These are phyloP conservation scores for Tiliacea aurago DNA, from an alignment of 2,888 invertebrate species.

Conservation along the genomic window DNA sequence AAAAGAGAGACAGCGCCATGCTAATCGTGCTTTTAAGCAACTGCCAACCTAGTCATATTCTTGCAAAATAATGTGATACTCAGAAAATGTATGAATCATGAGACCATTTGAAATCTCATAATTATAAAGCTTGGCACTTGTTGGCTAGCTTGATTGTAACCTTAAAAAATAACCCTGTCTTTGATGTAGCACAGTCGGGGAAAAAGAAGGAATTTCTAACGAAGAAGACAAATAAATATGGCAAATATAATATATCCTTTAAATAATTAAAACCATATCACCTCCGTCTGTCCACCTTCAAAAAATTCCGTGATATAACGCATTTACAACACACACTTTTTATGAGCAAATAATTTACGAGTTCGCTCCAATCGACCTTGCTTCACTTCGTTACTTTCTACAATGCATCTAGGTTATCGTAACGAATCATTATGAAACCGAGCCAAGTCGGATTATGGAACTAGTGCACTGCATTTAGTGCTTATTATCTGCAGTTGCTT, in stretches of 20 bases:
- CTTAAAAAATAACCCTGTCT: not conserved
- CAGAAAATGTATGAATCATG: not conserved
- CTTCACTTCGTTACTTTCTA: conserved; percentile 68
- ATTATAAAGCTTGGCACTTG: not conserved
- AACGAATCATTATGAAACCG: conserved; percentile 65
- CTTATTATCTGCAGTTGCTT: conserved; percentile 62
- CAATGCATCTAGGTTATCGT: conserved; percentile 73
- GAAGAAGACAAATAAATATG: no score
- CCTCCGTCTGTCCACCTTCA: not conserved
- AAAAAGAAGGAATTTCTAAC: not conserved
- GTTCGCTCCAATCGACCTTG: conserved; percentile 67
- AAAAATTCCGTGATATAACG: conserved; percentile 5
- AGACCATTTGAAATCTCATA: not conserved
- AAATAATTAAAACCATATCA: not conserved
- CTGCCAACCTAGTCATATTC: no score
- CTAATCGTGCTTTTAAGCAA: no score
- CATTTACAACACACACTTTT: conserved; percentile 30
- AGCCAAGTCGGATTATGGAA: conserved; percentile 57
- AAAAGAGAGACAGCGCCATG: no score
- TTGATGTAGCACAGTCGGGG: not conserved
- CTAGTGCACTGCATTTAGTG: conserved; percentile 54
- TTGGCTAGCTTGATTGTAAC: not conserved
- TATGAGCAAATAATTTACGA: conserved; percentile 55
- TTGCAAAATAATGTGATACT: not conserved
- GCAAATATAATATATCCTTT: no score